Evolutionary conservation across 2,888 invertebrate genomes (phyloP), one percentile per base, ranked within the genome.

Genomic region (Ceriagrion tenellum): DNA sequence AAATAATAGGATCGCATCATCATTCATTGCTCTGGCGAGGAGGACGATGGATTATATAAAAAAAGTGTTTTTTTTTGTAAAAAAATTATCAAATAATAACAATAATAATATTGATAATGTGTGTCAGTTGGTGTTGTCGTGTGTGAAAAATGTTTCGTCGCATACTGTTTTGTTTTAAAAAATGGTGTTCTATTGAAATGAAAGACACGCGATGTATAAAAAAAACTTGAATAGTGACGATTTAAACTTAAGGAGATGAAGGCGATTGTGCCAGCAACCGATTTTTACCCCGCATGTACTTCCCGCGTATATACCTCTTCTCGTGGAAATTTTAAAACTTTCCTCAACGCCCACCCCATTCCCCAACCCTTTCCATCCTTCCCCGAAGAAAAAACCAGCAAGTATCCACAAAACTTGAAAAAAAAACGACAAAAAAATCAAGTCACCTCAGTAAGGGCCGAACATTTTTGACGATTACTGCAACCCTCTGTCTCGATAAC

Each of bases 111-210:
- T 47, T 93, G 40, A 93, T 47, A 93, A 93, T 69, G 93, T 93
- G 93, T 93, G 93, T 93, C 69, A 63, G 93, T 93, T 93, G 93
- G 69, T 93, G 93, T 93, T 93, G 69, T 93, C 69, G 93, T 93
- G 93, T 93, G 93, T 91, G 91, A 40, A 89, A n/a, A 69, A 93
- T 93, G 69, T 93, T 47, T 93, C 47, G 69, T 47, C 69, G n/a
- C 69, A 63, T 63, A 40, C 91, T 63, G n/a, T 93, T 93, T 93
- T 93, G 69, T 93, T 93, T 81, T 16, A 69, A 91, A 91, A 93
- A 93, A 63, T 47, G 93, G 93, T 93, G 93, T 93, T 93, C 63
- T 74, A 69, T 74, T 69, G 59, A 91, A 91, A 91, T 91, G 47
- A 93, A 69, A 69, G 81, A 81, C 30, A 81, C 81, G 81, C 81